Evolutionary conservation across 2,113 vertebrate genomes (phyloP), one percentile per base, ranked within the genome.

Genomic region (Xerus inauris): DNA sequence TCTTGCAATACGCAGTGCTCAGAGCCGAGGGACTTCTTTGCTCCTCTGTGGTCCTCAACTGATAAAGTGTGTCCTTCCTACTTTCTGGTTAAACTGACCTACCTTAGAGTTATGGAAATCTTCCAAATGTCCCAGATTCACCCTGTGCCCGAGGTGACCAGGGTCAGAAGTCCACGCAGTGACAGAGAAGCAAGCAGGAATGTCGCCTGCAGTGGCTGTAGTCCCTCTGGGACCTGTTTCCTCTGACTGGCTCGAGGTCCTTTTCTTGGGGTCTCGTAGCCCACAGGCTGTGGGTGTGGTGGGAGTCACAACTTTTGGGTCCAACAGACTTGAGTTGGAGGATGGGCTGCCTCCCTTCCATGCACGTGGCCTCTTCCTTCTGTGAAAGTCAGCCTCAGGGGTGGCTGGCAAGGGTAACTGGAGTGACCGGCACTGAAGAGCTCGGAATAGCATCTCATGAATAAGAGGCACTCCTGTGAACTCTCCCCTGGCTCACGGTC

Each of bases 141-240:
- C 30, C 32, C n/a, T 0, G 38, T 16, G n/a, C 35, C 2, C 3
- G 69, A 77, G 40, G 26, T 8, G 67, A 35, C 59, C 65, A 8
- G 5, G 24, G 40, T 67, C 65, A 57, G 49, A 82, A 64, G 49
- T 49, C 72, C 42, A 17, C 12, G 4, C 13, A 4, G 64, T 0
- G 1, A 47, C 6, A 30, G 62, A 47, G 59, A 51, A 42, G 8
- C 47, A 3, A 35, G 67, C 0, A 0, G 35, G 1, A 30, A 14
- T 14, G 22, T 20, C n/a, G 45, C n/a, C 67, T 3, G 0, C 0
- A 0, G 35, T 8, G 7, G 40, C n/a, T 0, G 0, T 1, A 4
- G 42, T n/a, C 47, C 28, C 42, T 91, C 28, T 3, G 0, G 22
- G 42, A 51, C 80, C 45, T 49, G 35, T 26, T 6, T 30, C n/a